These are phyloP conservation scores for Myiozetetes cayanensis DNA, from an alignment of 2,113 vertebrate genomes.

Conservation along the genomic window DNA sequence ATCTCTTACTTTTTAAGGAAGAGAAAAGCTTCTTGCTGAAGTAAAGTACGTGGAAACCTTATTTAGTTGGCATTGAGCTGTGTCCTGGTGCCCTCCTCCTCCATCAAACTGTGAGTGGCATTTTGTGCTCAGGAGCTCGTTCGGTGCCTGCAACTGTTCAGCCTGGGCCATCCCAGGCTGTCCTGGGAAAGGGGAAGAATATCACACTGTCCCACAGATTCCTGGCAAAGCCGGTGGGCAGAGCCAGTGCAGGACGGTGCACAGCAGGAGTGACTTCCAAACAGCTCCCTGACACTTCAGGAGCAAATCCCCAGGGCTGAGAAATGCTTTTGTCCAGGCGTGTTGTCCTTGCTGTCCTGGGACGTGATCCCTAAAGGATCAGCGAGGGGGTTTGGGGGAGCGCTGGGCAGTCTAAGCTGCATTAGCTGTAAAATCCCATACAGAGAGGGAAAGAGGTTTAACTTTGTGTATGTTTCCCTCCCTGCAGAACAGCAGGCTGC, in stretches of 20 bases:
- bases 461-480: background rate
- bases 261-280: background rate
- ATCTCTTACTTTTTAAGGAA: background rate
- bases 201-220: background rate
- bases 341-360: background rate
- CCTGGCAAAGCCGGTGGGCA: background rate
- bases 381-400: background rate
- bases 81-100: background rate
- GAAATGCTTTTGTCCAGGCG: background rate
- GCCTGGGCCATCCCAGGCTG: too few relatives aligned
- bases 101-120: background rate
- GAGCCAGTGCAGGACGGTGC: background rate
- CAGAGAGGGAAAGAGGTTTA: constrained; percentile 23
- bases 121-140: background rate
- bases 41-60: background rate
- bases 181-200: background rate
- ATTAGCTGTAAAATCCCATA: constrained; percentile 31
- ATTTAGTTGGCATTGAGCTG: background rate
- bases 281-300: background rate
- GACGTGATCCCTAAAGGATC: background rate
- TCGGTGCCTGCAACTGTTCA: background rate
- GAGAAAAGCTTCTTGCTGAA: background rate
- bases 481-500: constrained; percentile 37
- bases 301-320: background rate
- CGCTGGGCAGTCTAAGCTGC: background rate